Base-by-base conservation (phyloP, 1,140 invertebrate genomes). In the Linepithema humile region DNA sequence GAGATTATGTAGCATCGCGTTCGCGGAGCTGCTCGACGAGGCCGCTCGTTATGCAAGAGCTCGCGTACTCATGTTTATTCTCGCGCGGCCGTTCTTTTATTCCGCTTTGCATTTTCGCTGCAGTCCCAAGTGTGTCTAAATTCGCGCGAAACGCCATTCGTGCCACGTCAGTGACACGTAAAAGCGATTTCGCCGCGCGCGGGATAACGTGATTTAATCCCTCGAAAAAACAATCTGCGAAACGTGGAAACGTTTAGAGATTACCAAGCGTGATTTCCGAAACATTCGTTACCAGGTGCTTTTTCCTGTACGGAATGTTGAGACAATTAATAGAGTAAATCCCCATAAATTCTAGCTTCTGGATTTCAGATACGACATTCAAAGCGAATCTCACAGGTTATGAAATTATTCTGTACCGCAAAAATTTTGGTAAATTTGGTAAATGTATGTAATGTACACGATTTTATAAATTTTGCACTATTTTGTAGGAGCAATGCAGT, bases 1-100 rank as follows among this genome's bases (percentile, higher is more conserved):
- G 45, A 55, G 70, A 85, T 85, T 83, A 86, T 77, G 26, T 43
- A 40, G 50, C 38, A 12, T 26, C 53, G 38, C 40, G 40, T 26
- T 43, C 55, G 38, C 26, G 35, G 40, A 73, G 69, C 35, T 40
- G 29, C 40, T 59, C 20, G n/a, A 75, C 50, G 77, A 78, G 45
- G 38, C 32, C 38, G 50, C 59, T 84, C 74, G 60, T 89, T 88
- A 86, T 82, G 65, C 50, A 78, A 78, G 65, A 69, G 29, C 9
- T 72, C 40, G n/a, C 48, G 26, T 50, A 32, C 29, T 83, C 87
- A 43, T 84, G 75, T 69, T 86, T 88, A 85, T 84, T 89, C 84
- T 62, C 59, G 17, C 59, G 29, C 0, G 55, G 26, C 4, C 69
- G 26, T 85, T 57, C 64, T 53, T 85, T 38, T 59, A 60, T 60